phyloP scores from a whole-genome alignment of 2,888 invertebrate genomes.

The Leistus spinibarbis region DNA sequence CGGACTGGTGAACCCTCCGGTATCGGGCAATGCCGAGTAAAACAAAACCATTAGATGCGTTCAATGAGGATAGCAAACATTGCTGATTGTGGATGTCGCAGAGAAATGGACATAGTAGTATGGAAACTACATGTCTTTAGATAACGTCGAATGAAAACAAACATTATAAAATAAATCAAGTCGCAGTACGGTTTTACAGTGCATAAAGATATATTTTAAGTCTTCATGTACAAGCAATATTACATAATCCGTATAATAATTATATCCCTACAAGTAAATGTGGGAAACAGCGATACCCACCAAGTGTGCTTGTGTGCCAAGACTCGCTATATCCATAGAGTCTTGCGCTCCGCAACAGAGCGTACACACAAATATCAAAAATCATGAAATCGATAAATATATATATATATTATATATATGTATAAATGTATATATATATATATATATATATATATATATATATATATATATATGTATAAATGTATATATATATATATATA shows the following conservation, averaged over 20 bases:
- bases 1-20: no score
- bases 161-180: not conserved
- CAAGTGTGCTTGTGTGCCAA: conserved; percentile 52
- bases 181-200: conserved; percentile 57
- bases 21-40: no score
- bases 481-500: conserved; percentile 44
- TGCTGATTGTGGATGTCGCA: no score
- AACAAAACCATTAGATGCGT: no score
- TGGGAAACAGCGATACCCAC: conserved; percentile 54
- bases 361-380: not conserved
- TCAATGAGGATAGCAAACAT: no score
- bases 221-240: conserved; percentile 78
- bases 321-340: conserved; percentile 41
- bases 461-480: conserved; percentile 18
- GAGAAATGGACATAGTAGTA: no score
- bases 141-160: no score
- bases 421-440: conserved; percentile 8
- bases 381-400: conserved; percentile 49
- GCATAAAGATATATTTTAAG: conserved; percentile 79
- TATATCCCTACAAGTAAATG: conserved; percentile 56
- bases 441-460: conserved; percentile 27
- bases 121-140: no score
- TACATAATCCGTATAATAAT: conserved; percentile 67
- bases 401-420: conserved; percentile 51
- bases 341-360: not conserved